These are phyloP conservation scores for Podarcis cretensis DNA, from an alignment of 2,113 vertebrate genomes.

Conservation along the genomic window DNA sequence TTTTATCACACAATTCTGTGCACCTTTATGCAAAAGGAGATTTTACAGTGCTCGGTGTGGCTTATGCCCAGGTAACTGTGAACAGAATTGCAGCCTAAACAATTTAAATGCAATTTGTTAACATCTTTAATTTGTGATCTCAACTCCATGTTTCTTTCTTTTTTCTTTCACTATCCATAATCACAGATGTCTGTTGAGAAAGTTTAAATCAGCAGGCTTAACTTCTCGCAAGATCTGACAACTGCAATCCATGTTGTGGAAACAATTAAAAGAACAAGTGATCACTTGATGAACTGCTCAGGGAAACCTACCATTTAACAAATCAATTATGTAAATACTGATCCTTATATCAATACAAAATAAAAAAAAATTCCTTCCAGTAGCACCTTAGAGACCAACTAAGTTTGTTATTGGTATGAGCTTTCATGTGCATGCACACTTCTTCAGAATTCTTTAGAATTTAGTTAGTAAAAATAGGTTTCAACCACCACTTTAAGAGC, in stretches of 20 bases:
- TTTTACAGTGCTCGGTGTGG: not conserved
- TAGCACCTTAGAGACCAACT: too few relatives aligned
- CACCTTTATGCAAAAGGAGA: not conserved
- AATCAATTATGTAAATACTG: not conserved
- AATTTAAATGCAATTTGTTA: not conserved
- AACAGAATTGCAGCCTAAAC: not conserved
- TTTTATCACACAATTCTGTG: not conserved
- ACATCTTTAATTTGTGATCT: not conserved
- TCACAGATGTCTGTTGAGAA: not conserved
- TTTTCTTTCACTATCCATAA: not conserved
- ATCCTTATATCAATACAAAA: not conserved
- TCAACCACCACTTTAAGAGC: not conserved
- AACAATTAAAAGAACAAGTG: not conserved
- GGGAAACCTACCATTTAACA: not conserved
- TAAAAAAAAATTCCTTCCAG: too few relatives aligned
- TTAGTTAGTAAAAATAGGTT: not conserved
- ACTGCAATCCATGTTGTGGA: not conserved
- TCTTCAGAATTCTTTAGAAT: not conserved
- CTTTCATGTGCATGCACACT: too few relatives aligned
- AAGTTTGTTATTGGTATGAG: too few relatives aligned
- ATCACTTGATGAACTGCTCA: not conserved
- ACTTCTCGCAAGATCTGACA: not conserved
- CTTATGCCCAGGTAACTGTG: not conserved
- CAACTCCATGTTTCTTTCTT: not conserved
- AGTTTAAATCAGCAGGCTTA: not conserved